A percentile compares a stretch with the other conserved stretches of the same genome.
Conservation (phyloP, 2,888 invertebrate genomes). For the Seira musarum region DNA sequence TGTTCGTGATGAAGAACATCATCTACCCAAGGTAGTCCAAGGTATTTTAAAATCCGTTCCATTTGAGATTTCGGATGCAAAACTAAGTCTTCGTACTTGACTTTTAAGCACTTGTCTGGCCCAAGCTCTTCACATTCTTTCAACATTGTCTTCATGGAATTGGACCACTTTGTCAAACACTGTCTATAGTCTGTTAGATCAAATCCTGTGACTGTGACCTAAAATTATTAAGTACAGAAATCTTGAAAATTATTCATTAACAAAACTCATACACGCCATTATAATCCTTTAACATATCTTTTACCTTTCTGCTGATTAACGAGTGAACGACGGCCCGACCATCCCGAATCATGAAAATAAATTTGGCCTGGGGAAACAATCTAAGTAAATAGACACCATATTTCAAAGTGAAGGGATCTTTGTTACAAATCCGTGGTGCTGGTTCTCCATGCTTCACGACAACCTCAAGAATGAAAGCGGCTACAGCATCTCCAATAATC, state of each 20-base stretch:
- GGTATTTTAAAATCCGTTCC: constrained; percentile 88
- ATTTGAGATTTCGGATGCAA: constrained; percentile 93
- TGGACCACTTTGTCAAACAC: constrained; percentile 97
- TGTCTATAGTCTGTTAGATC: constrained; percentile 94
- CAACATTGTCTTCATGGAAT: constrained; percentile 95
- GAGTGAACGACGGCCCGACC: constrained; percentile 99
- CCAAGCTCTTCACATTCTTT: constrained; percentile 88
- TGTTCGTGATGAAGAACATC: constrained; percentile 98
- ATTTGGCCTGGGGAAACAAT: constrained; percentile 97
- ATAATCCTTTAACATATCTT: constrained; percentile 11
- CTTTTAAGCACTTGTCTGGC: constrained; percentile 76
- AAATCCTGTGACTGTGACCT: constrained; percentile 91
- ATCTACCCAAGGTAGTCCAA: constrained; percentile 95
- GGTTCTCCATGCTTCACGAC: constrained; percentile 97
- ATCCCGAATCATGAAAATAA: constrained; percentile 98
- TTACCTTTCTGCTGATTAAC: constrained; percentile 94
- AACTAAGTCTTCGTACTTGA: constrained; percentile 98
- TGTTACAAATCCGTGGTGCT: constrained; percentile 96
- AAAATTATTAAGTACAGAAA: constrained; percentile 40
- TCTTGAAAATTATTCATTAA: too few relatives aligned
- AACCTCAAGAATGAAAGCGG: constrained; percentile 96
- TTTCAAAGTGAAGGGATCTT: constrained; percentile 98
- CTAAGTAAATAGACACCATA: constrained; percentile 95
- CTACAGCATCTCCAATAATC: constrained; percentile 95
- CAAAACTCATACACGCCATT: background rate